Percentiles rank a stretch among this genome's conserved stretches.
Evolutionary conservation across 2,797 vertebrate genomes (phyloP).

Genomic region (Pagetopsis macropterus): DNA sequence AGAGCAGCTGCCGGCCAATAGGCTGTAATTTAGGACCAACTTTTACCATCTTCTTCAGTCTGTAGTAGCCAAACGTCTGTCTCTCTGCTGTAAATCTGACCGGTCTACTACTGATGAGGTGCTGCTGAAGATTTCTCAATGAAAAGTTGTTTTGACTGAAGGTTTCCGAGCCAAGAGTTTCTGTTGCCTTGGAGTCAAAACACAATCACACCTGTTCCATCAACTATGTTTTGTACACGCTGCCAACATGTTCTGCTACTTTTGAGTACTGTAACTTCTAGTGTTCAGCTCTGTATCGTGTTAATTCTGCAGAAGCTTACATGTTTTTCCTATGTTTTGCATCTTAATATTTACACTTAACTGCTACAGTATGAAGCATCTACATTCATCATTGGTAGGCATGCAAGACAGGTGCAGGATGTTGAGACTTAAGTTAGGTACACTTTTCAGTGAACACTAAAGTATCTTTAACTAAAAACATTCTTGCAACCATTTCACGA

Average conservation of each 20-base stretch:
- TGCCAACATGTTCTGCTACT: background rate
- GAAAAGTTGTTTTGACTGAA: conserved; percentile 25
- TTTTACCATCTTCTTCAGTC: conserved; percentile 27
- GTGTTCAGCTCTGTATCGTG: background rate
- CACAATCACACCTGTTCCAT: conserved; percentile 12
- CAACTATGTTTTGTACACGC: background rate
- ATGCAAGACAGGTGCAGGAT: background rate
- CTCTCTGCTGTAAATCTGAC: conserved; percentile 38
- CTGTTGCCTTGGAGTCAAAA: conserved; percentile 1
- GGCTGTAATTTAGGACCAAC: conserved; percentile 32
- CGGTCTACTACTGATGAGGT: background rate
- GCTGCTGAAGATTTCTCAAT: conserved; percentile 6
- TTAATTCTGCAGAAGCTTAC: background rate
- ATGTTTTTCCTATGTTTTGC: background rate
- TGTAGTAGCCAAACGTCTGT: background rate
- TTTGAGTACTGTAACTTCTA: background rate
- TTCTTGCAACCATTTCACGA: background rate
- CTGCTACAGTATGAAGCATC: background rate
- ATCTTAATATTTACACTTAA: background rate
- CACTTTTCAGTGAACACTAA: background rate
- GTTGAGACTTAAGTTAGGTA: background rate
- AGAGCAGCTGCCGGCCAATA: conserved; percentile 8
- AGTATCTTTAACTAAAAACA: background rate
- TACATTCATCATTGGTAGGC: background rate
- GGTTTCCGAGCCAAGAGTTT: conserved; percentile 19